Evolutionary conservation across 2,797 vertebrate species (phyloP), one percentile per base, ranked within the genome.

Genomic region (Rousettus madagascariensis): DNA sequence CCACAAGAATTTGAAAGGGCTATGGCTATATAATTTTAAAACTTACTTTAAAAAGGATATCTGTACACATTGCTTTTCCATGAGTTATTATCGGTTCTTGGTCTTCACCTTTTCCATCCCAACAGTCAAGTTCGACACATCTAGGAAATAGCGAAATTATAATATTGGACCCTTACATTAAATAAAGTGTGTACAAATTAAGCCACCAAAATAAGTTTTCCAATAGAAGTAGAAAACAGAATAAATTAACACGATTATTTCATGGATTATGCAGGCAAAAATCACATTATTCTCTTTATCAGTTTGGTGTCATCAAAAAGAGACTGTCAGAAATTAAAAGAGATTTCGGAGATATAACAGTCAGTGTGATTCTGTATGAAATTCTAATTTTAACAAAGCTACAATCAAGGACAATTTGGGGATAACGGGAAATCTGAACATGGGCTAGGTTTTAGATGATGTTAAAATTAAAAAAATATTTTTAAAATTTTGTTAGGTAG

Each of bases 1-100:
- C 43, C 13, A 13, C 3, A 51, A 38, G 3, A 30, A 17, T 59
- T 19, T 77, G 46, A n/a, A 71, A 78, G 65, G 46, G 8, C 46
- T 55, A 8, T 33, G 24, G 28, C 41, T 20, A 8, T 17, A 28
- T 15, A 22, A 71, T 38, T 90, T 86, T 71, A 33, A 95, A 88
- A 91, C 36, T 98, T 97, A 99, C 99, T 99, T 99, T 99, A 98
- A 99, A 99, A 89, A 99, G 99, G 96, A 99, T 99, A 96, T 99
- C 99, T 38, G 99, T 99, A 97, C 99, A 99, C 99, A 99, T 99
- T 80, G 99, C 99, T 98, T 99, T 99, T 49, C 99, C 99, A 2
- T 99, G 99, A 1, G 99, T 99, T 97, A 99, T 99, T 97, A 99
- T 99, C 0, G 99, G 99, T 77, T 99, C 99, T 96, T 99, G 99